phyloP scores from a whole-genome alignment of 2,113 vertebrate genomes.

The Dermatemys mawii region DNA sequence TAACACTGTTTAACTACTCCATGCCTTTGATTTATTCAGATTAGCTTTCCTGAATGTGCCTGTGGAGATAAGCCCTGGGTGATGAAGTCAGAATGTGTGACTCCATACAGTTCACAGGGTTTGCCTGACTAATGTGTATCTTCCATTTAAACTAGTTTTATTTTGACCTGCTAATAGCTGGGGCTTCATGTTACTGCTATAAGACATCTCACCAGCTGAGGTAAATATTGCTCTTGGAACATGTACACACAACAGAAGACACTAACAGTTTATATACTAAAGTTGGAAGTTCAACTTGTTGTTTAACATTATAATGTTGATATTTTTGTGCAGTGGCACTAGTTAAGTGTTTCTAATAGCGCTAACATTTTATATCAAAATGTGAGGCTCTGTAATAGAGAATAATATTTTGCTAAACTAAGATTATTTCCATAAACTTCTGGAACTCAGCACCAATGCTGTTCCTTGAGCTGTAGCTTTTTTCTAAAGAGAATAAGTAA shows the following conservation, averaged over 20 bases:
- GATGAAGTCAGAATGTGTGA: not conserved
- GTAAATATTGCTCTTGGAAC: not conserved
- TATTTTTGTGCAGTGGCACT: not conserved
- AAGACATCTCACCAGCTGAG: not conserved
- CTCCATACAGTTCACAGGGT: not conserved
- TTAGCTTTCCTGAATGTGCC: not conserved
- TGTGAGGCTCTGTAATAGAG: not conserved
- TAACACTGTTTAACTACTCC: too few relatives aligned
- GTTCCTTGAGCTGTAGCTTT: not conserved
- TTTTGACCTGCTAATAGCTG: not conserved
- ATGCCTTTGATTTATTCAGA: too few relatives aligned
- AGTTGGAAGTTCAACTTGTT: not conserved
- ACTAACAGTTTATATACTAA: not conserved
- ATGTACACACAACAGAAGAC: not conserved
- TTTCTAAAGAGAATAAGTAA: not conserved
- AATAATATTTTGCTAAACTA: too few relatives aligned
- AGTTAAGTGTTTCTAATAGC: not conserved
- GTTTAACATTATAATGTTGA: not conserved
- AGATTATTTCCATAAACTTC: not conserved
- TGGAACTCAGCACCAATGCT: not conserved
- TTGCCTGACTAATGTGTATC: not conserved
- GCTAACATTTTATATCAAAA: not conserved
- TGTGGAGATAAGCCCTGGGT: not conserved
- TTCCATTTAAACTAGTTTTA: not conserved
- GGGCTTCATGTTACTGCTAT: not conserved